These are phyloP conservation scores for Megaptera novaeangliae DNA, from an alignment of 2,113 vertebrate genomes.

Conservation along the genomic window DNA sequence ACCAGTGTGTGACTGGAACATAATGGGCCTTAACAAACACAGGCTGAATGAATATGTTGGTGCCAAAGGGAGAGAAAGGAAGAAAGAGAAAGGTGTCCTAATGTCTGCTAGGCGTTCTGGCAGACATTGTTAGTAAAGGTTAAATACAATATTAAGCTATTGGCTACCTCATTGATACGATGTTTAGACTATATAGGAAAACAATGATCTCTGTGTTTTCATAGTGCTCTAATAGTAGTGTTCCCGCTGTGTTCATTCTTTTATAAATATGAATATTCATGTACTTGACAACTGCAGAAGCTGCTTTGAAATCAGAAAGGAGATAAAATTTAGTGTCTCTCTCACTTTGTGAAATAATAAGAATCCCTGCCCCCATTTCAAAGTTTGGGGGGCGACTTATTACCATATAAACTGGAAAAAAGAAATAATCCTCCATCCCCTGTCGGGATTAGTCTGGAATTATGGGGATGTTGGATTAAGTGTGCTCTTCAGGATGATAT, in stretches of 20 bases:
- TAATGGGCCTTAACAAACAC: accelerated
- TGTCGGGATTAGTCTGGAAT: not conserved
- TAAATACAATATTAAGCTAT: no score
- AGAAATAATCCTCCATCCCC: not conserved
- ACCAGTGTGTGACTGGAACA: not conserved
- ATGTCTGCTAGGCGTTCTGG: not conserved
- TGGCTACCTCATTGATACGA: not conserved
- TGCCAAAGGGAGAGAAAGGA: accelerated
- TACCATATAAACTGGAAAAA: not conserved
- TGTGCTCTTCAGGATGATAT: not conserved
- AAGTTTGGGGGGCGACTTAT: not conserved
- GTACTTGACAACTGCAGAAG: not conserved
- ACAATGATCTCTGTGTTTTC: not conserved
- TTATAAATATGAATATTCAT: not conserved
- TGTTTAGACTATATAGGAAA: not conserved
- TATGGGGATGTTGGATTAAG: not conserved
- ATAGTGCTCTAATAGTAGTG: accelerated
- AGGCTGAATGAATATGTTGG: accelerated
- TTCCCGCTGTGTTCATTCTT: not conserved
- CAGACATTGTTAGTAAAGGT: not conserved
- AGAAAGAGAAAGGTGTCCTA: not conserved
- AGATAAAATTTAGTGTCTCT: not conserved
- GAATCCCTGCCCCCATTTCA: not conserved
- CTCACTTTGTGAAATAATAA: not conserved
- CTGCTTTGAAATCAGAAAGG: not conserved